phyloP scores from a whole-genome alignment of 2,888 invertebrate species.

The Carcina quercana region DNA sequence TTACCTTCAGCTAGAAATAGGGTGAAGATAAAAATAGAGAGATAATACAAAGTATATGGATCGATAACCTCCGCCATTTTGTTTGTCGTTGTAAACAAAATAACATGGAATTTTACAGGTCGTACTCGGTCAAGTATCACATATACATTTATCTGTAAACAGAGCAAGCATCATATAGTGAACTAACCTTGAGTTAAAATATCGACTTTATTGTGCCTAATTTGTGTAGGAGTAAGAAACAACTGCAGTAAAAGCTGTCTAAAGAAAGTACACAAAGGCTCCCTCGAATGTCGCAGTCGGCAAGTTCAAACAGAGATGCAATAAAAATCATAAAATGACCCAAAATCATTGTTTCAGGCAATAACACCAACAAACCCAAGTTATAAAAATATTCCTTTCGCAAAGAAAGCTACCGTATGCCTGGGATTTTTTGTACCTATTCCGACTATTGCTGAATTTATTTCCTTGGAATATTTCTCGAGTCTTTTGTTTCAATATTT shows the following conservation, averaged over 20 bases:
- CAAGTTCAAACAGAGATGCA: constrained; percentile 36
- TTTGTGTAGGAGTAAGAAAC: background rate
- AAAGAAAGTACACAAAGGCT: constrained; percentile 44
- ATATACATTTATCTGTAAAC: constrained; percentile 2
- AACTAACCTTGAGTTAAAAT: too few relatives aligned
- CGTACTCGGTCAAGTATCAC: background rate
- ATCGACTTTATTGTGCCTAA: constrained; percentile 2
- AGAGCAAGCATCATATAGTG: too few relatives aligned
- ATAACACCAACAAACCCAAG: constrained; percentile 26
- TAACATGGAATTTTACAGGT: background rate
- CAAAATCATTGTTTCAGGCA: constrained; percentile 41
- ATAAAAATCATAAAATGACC: constrained; percentile 57
- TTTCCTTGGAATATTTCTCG: background rate
- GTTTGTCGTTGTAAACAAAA: background rate
- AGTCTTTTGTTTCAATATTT: too few relatives aligned
- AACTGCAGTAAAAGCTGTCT: constrained; percentile 1
- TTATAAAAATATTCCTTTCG: constrained; percentile 33
- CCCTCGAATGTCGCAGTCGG: constrained; percentile 31
- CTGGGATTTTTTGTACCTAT: constrained; percentile 15
- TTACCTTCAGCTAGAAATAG: too few relatives aligned
- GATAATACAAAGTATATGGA: too few relatives aligned
- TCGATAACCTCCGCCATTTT: too few relatives aligned
- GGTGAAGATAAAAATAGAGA: too few relatives aligned
- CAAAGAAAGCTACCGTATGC: constrained; percentile 50
- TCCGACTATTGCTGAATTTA: constrained; percentile 3